phyloP scores from a whole-genome alignment of 2,888 invertebrate genomes.

The Abscondita cerata region DNA sequence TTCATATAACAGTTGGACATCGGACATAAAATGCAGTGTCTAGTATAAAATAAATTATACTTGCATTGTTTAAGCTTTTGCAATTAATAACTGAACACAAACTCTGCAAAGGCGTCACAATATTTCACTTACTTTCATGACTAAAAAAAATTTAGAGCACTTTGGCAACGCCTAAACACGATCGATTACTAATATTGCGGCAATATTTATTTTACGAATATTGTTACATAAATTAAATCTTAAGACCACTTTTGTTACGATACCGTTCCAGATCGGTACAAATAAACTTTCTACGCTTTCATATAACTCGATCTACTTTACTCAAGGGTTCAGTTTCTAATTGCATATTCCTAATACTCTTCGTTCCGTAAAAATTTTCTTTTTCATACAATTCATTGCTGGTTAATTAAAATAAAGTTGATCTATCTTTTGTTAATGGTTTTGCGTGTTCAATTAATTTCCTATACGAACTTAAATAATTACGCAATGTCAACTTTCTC shows the following conservation, averaged over 20 bases:
- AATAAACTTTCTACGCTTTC: constrained; percentile 31
- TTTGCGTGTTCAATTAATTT: neutral
- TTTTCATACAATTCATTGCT: neutral
- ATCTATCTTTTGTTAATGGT: neutral
- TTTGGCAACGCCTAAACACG: no score
- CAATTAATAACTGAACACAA: neutral
- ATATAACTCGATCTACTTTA: constrained; percentile 17
- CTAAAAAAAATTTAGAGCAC: no score
- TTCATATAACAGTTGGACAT: no score
- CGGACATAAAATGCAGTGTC: neutral
- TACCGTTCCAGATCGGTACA: constrained; percentile 28
- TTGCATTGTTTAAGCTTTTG: constrained; percentile 8
- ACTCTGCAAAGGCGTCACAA: neutral
- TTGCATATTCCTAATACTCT: constrained; percentile 17
- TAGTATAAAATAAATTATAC: constrained; percentile 8
- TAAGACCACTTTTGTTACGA: constrained; percentile 17
- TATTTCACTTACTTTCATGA: neutral
- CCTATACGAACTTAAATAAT: neutral
- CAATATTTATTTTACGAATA: no score
- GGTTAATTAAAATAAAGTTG: no score
- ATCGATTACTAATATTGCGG: no score
- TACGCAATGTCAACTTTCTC: neutral
- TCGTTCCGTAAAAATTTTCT: constrained; percentile 11
- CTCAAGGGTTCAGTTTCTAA: constrained; percentile 22
- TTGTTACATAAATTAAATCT: neutral